Conservation (phyloP, 2,113 vertebrate species). For the Chiloscyllium plagiosum region DNA sequence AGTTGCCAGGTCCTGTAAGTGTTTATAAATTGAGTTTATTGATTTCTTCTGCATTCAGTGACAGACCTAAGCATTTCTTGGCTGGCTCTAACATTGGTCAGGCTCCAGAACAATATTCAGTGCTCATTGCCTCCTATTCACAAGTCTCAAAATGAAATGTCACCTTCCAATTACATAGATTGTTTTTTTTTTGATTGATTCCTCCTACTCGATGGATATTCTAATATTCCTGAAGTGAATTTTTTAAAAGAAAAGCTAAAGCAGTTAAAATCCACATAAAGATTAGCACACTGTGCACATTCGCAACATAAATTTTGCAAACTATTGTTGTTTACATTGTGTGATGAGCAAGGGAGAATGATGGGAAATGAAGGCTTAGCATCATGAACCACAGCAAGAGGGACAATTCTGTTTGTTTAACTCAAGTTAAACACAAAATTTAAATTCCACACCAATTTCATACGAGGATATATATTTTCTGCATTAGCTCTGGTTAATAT, state of each 20-base stretch:
- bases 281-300: too few species aligned
- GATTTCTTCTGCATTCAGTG: constrained; percentile 1
- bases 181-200: not conserved
- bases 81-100: not conserved
- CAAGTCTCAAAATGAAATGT: not conserved
- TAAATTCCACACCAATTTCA: not conserved
- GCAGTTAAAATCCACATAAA: not conserved
- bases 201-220: not conserved
- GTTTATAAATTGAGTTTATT: constrained; percentile 37
- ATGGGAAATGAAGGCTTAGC: not conserved
- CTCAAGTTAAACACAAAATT: not conserved
- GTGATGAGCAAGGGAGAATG: not conserved
- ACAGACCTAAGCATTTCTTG: not conserved
- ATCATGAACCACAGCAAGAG: not conserved
- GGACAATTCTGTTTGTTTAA: not conserved
- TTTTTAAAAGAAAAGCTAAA: not conserved
- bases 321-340: not conserved
- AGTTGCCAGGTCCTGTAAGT: not conserved
- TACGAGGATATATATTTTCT: not conserved
- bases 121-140: not conserved
- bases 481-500: not conserved
- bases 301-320: not conserved
- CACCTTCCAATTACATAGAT: not conserved
- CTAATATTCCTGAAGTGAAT: not conserved
- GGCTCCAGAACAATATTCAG: not conserved